Base-by-base conservation (phyloP, 2,888 invertebrate genomes). In the Drosophila macrospina region DNA sequence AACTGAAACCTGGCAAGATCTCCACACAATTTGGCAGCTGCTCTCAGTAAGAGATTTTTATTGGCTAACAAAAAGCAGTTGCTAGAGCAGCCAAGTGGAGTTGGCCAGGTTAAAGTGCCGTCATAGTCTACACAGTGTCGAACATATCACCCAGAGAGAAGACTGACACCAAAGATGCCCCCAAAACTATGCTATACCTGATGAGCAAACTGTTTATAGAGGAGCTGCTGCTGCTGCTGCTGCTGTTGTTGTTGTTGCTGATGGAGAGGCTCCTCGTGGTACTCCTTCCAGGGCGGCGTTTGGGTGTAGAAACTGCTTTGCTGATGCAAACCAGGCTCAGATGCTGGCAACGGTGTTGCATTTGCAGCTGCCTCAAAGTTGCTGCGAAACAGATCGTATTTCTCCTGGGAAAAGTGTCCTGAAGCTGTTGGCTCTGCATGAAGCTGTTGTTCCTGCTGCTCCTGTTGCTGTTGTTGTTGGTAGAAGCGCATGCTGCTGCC, bases 351-450 rank as follows among this genome's bases (percentile, higher is more conserved):
- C 16, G 71, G 32, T 37, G 74, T 52, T 4, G 69, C 72, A 57
- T 80, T 85, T 30, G 90, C 89, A 69, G 92, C 93, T 69, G 92
- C 87, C 65, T 94, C 94, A 79, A 94, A 94, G 11, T 94, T 94
- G 68, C 93, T 93, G 80, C 93, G 94, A 74, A 94, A 94, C 55
- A 94, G 89, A 74, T 94, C 94, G 54, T 94, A 94, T 86, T 94
- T 94, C 78, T 92, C 90, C 62, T 89, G 89, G 10, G 90, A 91
- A 71, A 91, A 92, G 89, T 91, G 85, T 6, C 4, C 51, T 39
- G 42, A 67, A 11, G 44, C 16, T 7, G 45, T 37, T 11, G 50
- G 71, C 55, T 72, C 68, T 5, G 69, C 50, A 13, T 57, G 66
- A 36, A 69, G 61, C 11, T 61, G 48, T 10, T 47, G 28, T 2